phyloP scores from a whole-genome alignment of 2,888 invertebrate genomes.

The Ormyrus thymus region DNA sequence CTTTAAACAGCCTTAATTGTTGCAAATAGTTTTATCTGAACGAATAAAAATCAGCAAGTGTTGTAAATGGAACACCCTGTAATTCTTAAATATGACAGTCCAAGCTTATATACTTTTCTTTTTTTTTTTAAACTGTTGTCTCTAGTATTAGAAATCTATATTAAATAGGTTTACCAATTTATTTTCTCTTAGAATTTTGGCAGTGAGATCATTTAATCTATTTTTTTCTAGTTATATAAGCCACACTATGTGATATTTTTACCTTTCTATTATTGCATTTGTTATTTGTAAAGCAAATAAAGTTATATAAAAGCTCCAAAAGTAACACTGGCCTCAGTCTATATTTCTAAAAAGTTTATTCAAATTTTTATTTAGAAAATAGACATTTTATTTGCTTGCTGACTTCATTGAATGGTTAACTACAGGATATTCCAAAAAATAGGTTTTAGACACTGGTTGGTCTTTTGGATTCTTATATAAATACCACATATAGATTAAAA shows the following conservation, averaged over 20 bases:
- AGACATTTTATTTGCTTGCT: background rate
- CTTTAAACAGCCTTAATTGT: conserved; percentile 2
- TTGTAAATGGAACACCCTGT: conserved; percentile 11
- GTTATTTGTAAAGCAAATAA: background rate
- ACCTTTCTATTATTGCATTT: background rate
- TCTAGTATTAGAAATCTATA: too few species aligned
- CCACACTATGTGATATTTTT: background rate
- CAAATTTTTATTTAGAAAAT: too few species aligned
- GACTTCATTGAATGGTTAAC: background rate
- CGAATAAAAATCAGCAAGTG: background rate
- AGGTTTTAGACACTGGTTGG: background rate
- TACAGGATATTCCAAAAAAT: conserved; percentile 10
- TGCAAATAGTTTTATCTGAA: background rate
- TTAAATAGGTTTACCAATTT: background rate
- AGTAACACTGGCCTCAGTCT: background rate
- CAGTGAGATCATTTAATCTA: background rate
- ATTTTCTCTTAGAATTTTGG: conserved; percentile 1
- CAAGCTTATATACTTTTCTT: background rate
- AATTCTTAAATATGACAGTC: background rate
- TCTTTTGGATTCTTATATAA: background rate
- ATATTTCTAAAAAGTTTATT: background rate
- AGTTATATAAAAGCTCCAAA: background rate
- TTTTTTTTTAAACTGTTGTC: background rate
- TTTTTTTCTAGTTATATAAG: conserved; percentile 2
- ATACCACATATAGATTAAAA: background rate